A percentile compares a stretch with the other conserved stretches of the same genome.
Conservation (phyloP, 2,888 invertebrate species). For the Drosophila monieri region DNA sequence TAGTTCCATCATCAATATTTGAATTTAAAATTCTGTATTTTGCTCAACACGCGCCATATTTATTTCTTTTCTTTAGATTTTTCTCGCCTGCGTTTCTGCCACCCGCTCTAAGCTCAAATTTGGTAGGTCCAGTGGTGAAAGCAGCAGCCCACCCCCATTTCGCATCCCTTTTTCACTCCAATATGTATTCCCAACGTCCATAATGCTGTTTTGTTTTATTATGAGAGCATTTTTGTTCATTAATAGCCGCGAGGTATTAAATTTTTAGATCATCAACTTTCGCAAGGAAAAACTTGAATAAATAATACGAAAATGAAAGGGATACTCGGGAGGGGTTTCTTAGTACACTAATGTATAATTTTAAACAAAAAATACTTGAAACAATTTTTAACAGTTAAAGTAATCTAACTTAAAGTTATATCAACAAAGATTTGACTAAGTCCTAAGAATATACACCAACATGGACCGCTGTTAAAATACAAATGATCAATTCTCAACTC, state of each 20-base stretch:
- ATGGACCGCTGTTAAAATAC: neutral
- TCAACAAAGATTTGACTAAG: neutral
- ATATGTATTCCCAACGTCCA: constrained; percentile 17
- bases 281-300: constrained; percentile 13
- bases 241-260: constrained; percentile 79
- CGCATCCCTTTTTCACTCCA: constrained; percentile 11
- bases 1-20: constrained; percentile 73
- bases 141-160: constrained; percentile 23
- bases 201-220: constrained; percentile 73
- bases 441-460: neutral
- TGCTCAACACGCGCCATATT: constrained; percentile 76
- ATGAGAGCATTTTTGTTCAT: constrained; percentile 78
- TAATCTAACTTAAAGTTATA: too few relatives aligned
- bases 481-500: neutral
- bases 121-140: constrained; percentile 24
- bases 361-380: constrained; percentile 31
- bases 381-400: neutral
- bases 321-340: constrained; percentile 14
- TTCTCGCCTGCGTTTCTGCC: constrained; percentile 58
- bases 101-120: constrained; percentile 40
- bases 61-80: constrained; percentile 74
- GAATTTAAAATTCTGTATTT: constrained; percentile 78
- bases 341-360: constrained; percentile 67
- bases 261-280: constrained; percentile 74
- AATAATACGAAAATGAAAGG: constrained; percentile 9